Evolutionary conservation across 2,888 invertebrate species (phyloP), one percentile per base, ranked within the genome.

Genomic region (Elysia crispata): DNA sequence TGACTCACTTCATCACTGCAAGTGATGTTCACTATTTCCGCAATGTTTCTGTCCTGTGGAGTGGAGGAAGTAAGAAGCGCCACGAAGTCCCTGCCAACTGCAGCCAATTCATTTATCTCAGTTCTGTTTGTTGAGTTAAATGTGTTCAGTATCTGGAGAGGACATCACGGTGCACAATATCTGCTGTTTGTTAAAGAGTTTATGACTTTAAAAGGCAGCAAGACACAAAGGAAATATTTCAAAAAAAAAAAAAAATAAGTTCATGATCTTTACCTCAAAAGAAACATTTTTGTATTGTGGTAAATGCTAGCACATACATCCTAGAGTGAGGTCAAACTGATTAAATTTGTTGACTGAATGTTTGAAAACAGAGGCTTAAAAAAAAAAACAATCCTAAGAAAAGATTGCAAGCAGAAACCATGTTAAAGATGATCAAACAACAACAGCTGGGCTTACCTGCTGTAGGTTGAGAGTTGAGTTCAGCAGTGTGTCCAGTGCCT

Each of bases 401-500:
- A 64, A 25, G 18, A n/a, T 64, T 30, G 20, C 54, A 70, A 28
- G 8, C 0, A 15, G 20, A 11, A 28, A 0, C 33, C 18, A 31
- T 30, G 15, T 15, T n/a, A n/a, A n/a, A n/a, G n/a, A n/a, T n/a
- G n/a, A n/a, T n/a, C n/a, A n/a, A n/a, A n/a, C n/a, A n/a, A n/a
- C n/a, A n/a, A n/a, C n/a, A n/a, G n/a, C n/a, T n/a, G n/a, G n/a
- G 41, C 62, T 70, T 72, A 80, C 79, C 50, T 76, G 62, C 8
- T 31, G 54, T 1, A 72, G 31, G 31, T 76, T 30, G 18, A 76
- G 64, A 1, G 60, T 30, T 1, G 87, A 83, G 84, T 88, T 87
- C 8, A 87, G 82, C 18, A 90, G 83, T 67, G 85, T 83, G 54
- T 88, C 85, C 11, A 89, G 25, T 0, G 85, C 86, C 25, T 81